phyloP scores from a whole-genome alignment of 1,140 invertebrate genomes.

The Popillia japonica region DNA sequence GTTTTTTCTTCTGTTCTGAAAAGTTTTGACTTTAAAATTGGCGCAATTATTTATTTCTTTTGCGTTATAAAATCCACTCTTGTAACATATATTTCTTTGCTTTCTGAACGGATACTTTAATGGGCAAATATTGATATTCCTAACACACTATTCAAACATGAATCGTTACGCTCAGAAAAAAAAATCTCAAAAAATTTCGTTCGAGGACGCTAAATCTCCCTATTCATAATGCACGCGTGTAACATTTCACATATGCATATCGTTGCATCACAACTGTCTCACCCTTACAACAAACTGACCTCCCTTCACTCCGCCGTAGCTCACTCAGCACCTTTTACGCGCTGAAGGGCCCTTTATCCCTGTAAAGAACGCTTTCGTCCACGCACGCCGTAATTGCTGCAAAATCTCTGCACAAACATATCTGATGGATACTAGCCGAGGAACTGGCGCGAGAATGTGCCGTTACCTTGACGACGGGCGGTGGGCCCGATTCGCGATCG shows the following conservation, averaged over 20 bases:
- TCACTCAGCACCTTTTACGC: constrained; percentile 23
- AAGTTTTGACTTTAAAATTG: constrained; percentile 21
- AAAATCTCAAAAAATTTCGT: no score
- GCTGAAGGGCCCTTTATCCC: constrained; percentile 22
- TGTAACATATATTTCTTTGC: no score
- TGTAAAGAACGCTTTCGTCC: constrained; percentile 30
- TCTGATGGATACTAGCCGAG: constrained; percentile 27
- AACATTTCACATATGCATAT: background rate
- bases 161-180: no score
- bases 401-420: constrained; percentile 34
- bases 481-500: constrained; percentile 21
- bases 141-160: no score
- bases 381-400: constrained; percentile 25
- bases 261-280: background rate
- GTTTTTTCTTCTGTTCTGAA: background rate
- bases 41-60: background rate
- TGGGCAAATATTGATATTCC: no score
- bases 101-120: no score
- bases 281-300: background rate
- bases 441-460: constrained; percentile 23
- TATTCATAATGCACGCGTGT: background rate
- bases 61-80: no score
- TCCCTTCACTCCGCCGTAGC: background rate
- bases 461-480: constrained; percentile 3
- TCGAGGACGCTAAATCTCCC: no score